Evolutionary conservation across 2,888 invertebrate species (phyloP), one percentile per base, ranked within the genome.

Genomic region (Cremastinae sp.): DNA sequence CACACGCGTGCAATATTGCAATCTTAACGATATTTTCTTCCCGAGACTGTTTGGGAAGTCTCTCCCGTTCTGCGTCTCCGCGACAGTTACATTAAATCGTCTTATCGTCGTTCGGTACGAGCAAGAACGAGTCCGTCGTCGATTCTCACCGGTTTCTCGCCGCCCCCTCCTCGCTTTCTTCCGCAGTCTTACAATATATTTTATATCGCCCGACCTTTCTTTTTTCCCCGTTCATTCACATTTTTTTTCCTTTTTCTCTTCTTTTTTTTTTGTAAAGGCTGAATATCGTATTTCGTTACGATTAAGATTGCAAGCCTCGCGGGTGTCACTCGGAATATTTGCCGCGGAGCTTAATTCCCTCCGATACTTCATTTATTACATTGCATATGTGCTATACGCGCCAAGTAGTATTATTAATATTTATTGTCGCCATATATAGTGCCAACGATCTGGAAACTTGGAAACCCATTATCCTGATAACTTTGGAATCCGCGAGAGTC

Each of bases 211-310:
- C 49, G 8, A 45, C 2, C 12, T 49, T 7, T 20, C 2, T 49
- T 9, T 49, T n/a, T 49, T 1, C 18, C 0, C 18, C 18, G 8
- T 49, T 4, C 18, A 8, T 49, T 8, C 18, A 18, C 12, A 45
- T 62, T 54, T 34, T 9, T 53, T 22, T n/a, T n/a, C n/a, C n/a
- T n/a, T n/a, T n/a, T n/a, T n/a, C n/a, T 16, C 9, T 12, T 10
- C 2, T 3, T 36, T 38, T 58, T 28, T 16, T 51, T 49, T 56
- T 58, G 7, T 14, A 41, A 28, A n/a, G 10, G 54, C 41, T 18
- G 1, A 14, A 14, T 43, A 74, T 74, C 74, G 69, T 64, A 59
- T 74, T 69, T 74, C 69, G 64, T 69, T 56, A 45, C 74, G 64
- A 70, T 70, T 70, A 74, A 74, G 53, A 51, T 53, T 51, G 47